These are phyloP conservation scores for Mesocentrotus franciscanus DNA, from an alignment of 53 echinoderm and acorn worm species.

Conservation along the genomic window DNA sequence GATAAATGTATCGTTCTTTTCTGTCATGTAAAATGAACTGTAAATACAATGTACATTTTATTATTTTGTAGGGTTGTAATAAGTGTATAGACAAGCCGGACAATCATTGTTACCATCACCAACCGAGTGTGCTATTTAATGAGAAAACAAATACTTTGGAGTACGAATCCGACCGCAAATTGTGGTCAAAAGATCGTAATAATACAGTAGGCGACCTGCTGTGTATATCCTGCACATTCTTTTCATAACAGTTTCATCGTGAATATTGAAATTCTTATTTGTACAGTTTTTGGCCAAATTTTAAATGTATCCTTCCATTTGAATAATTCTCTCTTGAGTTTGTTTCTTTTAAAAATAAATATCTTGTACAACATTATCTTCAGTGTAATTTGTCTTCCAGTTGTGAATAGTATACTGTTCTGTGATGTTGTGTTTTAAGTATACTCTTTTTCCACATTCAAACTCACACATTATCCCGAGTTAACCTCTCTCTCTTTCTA, in stretches of 20 bases:
- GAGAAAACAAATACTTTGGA: not conserved
- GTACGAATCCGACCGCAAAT: not conserved
- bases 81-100: not conserved
- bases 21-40: not conserved
- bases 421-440: not conserved
- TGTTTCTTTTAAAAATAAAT: constrained; percentile 25
- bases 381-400: not conserved
- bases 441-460: not conserved
- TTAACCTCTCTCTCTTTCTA: not conserved
- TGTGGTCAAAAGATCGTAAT: not conserved
- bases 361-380: not conserved
- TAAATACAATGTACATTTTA: constrained; percentile 44
- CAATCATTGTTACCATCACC: not conserved
- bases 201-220: not conserved
- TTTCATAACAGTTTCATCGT: not conserved
- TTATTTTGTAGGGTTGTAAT: constrained; percentile 20
- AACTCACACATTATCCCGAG: not conserved
- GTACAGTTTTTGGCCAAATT: constrained; percentile 39
- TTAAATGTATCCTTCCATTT: not conserved
- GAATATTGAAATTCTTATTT: not conserved
- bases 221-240: not conserved
- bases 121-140: constrained; percentile 30
- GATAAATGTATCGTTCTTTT: not conserved
- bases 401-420: not conserved
- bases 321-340: not conserved